Evolutionary conservation across 2,888 invertebrate genomes (phyloP), one percentile per base, ranked within the genome.

Genomic region (Falcaria lacertinaria): DNA sequence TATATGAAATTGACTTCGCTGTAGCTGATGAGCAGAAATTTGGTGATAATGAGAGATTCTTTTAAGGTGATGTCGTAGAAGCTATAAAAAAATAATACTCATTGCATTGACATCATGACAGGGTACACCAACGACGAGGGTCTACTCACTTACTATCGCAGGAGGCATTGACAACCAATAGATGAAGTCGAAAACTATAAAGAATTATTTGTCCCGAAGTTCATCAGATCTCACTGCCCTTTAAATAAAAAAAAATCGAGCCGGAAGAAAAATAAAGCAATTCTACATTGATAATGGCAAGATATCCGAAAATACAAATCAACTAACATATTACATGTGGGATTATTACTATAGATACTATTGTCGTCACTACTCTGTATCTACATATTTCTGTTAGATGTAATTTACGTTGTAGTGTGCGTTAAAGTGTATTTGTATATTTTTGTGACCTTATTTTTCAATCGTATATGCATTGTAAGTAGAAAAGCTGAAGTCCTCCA

Each of bases 41-140:
- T 48, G 68, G 64, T 11, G 47, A 64, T 25, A 56, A 52, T 5
- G 79, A 82, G 52, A 64, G 62, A 44, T 83, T 74, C 43, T 79
- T 79, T 43, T 57, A 52, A 33, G 78, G 74, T 15, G 65, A 76
- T 39, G 39, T 55, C 2, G 42, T 45, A 7, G 80, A 91, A 6
- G 66, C 75, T 13, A 51, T 88, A 13, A 75, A 79, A 54, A 73
- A 82, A 5, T 91, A 91, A n/a, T n/a, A n/a, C n/a, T 6, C 60
- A 74, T 48, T 72, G 60, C 2, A 81, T 93, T 0, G 94, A 94
- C 0, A 90, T 94, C 68, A 91, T 96, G 71, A 86, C 92, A 15
- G 96, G 96, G 2, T 78, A 93, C 11, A 94, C 92, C 4, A 90
- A 91, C 15, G 91, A 94, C 38, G 96, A 96, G 80, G 95, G 95